phyloP scores from a whole-genome alignment of 2,888 invertebrate species.

The Acanthosepion pharaonis region DNA sequence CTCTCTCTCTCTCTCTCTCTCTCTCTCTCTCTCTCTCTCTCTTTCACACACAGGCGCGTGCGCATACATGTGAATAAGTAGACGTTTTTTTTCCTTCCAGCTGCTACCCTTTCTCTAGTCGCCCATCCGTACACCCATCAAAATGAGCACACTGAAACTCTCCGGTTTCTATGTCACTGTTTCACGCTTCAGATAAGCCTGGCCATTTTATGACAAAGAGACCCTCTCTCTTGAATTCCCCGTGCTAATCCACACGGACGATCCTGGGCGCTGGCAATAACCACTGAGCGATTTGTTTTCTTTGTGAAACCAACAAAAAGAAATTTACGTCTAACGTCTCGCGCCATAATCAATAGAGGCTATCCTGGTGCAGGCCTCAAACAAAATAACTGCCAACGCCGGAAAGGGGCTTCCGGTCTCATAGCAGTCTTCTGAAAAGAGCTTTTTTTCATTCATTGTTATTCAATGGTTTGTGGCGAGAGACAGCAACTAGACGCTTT shows the following conservation, averaged over 20 bases:
- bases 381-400: neutral
- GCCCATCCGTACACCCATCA: neutral
- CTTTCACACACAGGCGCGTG: too few species aligned
- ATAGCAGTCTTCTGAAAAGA: neutral
- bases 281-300: neutral
- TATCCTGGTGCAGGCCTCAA: neutral
- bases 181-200: conserved; percentile 9
- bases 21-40: too few species aligned
- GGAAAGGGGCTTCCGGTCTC: conserved; percentile 4
- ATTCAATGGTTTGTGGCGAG: neutral
- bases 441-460: neutral
- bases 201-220: neutral
- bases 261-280: neutral
- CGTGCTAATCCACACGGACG: neutral
- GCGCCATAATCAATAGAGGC: neutral
- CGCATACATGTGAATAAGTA: too few species aligned
- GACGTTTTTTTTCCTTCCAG: too few species aligned
- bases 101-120: neutral
- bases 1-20: too few species aligned
- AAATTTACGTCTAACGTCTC: neutral
- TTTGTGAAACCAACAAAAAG: conserved; percentile 33
- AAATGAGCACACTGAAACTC: neutral
- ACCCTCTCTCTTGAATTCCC: neutral
- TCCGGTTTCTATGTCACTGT: neutral
- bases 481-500: neutral